Base-by-base conservation (phyloP, 2,888 invertebrate genomes). In the Catocala nupta region DNA sequence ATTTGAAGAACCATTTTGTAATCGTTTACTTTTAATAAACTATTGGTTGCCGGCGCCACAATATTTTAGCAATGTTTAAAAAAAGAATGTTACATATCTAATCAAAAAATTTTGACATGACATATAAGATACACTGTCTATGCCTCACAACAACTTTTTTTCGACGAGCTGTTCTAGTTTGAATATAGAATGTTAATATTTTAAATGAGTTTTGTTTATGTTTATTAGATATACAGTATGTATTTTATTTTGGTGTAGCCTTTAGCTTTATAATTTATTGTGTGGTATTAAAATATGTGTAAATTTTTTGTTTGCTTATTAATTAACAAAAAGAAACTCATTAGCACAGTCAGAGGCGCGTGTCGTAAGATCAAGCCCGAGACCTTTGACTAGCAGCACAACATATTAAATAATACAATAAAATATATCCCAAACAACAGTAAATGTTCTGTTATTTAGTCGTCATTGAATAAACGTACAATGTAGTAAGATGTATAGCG, bases 1-100 rank as follows among this genome's bases (percentile, higher is more conserved):
- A 78, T 77, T 76, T 73, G 49, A 58, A 69, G 75, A 73, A 75
- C 77, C 63, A 66, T 75, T 72, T 68, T 63, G 56, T 25, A 44
- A 54, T 44, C n/a, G 34, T 42, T 65, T 63, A 62, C 65, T 47
- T 16, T n/a, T 8, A 47, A 47, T 47, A 47, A 39, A 39, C 36
- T 39, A 39, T 39, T 39, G 36, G 11, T 39, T 52, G 13, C 11
- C 12, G 10, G 36, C 13, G 13, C 10, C 36, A 39, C 2, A 52
- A 39, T 39, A 39, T 33, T 33, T 49, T 3, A 39, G 36, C 36
- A 9, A 39, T 39, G 36, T 39, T 39, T 39, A 39, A 39, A 39
- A 39, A 39, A 39, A 39, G 36, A 39, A 39, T 8, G 1, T 39
- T 39, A 8, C 36, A 8, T 5, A 1, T 39, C 9, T 39, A 39